phyloP scores from a whole-genome alignment of 2,113 vertebrate species.

The Hirundichthys speculiger region DNA sequence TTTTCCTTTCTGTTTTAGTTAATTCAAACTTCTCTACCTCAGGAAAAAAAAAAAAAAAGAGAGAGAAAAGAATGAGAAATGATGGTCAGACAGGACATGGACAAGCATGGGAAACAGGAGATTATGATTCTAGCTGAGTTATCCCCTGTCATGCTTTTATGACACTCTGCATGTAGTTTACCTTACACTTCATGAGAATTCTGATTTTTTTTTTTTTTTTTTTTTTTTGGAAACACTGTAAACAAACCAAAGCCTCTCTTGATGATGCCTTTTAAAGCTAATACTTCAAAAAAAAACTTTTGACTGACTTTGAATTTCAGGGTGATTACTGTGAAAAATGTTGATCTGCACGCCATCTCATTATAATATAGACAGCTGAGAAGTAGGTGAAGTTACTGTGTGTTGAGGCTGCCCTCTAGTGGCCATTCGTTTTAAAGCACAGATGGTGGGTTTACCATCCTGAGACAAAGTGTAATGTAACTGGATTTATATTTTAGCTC shows the following conservation, averaged over 20 bases:
- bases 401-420: slow-evolving; percentile 71
- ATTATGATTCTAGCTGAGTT: too few species aligned
- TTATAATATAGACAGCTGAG: background rate
- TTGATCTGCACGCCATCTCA: slow-evolving; percentile 45
- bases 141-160: background rate
- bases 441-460: background rate
- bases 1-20: slow-evolving; percentile 28
- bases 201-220: slow-evolving; percentile 14
- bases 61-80: background rate
- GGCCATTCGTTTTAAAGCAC: slow-evolving; percentile 18
- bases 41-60: slow-evolving; percentile 24
- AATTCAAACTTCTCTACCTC: slow-evolving; percentile 49
- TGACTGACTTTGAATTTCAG: slow-evolving; percentile 64
- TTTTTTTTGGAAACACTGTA: slow-evolving; percentile 52
- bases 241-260: slow-evolving; percentile 61
- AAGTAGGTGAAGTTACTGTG: slow-evolving; percentile 2
- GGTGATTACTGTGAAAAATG: slow-evolving; percentile 65
- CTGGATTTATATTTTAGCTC: too few species aligned
- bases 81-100: too few species aligned
- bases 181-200: background rate
- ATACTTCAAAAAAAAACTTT: slow-evolving; percentile 33
- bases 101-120: too few species aligned
- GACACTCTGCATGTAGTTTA: too few species aligned
- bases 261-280: slow-evolving; percentile 62
- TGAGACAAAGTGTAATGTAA: background rate